phyloP scores from a whole-genome alignment of 2,797 vertebrate species.

The Catamblyrhynchus diadema region DNA sequence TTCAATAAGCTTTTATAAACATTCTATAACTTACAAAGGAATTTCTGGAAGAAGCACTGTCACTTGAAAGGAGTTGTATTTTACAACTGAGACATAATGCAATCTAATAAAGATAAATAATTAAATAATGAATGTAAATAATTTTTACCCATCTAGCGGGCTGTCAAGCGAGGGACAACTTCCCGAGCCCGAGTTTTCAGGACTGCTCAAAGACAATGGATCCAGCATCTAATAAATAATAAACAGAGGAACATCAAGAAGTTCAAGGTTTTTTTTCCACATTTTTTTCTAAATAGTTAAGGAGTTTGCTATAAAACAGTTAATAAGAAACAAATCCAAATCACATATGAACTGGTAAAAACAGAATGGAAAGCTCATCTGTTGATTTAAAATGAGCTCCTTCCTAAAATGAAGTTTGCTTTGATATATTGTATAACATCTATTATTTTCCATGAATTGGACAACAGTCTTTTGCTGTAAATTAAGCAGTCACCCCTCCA shows the following conservation, averaged over 20 bases:
- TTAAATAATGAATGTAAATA: background rate
- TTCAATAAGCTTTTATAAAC: background rate
- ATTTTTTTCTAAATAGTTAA: background rate
- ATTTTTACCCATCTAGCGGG: constrained; percentile 91
- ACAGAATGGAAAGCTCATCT: background rate
- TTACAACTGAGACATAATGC: background rate
- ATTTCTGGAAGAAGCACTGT: background rate
- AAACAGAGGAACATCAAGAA: constrained; percentile 6
- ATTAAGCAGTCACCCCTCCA: background rate
- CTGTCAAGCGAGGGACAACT: constrained; percentile 98
- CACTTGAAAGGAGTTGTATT: background rate
- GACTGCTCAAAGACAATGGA: constrained; percentile 96
- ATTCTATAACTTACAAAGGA: background rate
- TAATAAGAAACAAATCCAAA: background rate
- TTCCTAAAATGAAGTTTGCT: background rate
- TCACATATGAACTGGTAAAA: background rate
- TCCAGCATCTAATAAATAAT: constrained; percentile 89
- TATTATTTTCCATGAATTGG: background rate
- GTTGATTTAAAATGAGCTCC: background rate
- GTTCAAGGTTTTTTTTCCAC: background rate
- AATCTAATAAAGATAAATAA: background rate
- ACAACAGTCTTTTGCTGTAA: background rate
- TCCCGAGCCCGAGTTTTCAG: constrained; percentile 97
- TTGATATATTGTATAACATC: background rate
- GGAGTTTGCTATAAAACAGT: background rate